These are phyloP conservation scores for Apodemus agrarius DNA, from an alignment of 2,797 vertebrate species.

Conservation along the genomic window DNA sequence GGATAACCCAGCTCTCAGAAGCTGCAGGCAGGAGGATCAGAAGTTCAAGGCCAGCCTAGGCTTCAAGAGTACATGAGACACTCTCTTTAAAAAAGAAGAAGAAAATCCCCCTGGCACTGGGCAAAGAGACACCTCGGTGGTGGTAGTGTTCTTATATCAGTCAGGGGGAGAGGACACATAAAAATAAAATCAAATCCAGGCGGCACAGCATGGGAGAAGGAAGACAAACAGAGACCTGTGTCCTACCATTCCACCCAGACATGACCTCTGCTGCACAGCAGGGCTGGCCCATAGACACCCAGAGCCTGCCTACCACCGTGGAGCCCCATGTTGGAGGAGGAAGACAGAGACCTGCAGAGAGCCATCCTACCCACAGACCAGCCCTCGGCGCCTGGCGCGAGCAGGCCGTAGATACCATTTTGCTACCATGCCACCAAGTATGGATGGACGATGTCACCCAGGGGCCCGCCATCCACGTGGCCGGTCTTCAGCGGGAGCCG, in stretches of 20 bases:
- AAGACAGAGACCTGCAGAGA: not conserved
- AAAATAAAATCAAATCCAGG: not conserved
- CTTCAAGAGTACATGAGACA: not conserved
- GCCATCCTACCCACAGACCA: not conserved
- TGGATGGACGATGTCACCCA: not conserved
- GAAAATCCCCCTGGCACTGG: not conserved
- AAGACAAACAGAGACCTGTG: not conserved
- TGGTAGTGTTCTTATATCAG: not conserved
- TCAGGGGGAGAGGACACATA: not conserved
- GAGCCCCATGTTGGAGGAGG: not conserved
- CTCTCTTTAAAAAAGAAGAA: not conserved
- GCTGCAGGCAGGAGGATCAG: not conserved
- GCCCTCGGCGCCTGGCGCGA: fast-evolving
- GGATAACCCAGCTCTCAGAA: not conserved
- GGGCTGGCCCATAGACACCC: not conserved
- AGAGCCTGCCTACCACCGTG: not conserved
- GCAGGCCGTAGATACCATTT: not conserved
- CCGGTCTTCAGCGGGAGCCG: not conserved
- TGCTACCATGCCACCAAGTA: not conserved
- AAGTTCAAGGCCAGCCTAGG: not conserved
- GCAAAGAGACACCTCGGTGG: not conserved
- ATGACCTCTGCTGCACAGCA: not conserved
- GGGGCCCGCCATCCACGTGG: not conserved
- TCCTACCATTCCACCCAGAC: not conserved
- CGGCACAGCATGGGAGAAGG: not conserved